Evolutionary conservation across 2,888 invertebrate genomes (phyloP), one percentile per base, ranked within the genome.

Genomic region (Pterobdella sp.): DNA sequence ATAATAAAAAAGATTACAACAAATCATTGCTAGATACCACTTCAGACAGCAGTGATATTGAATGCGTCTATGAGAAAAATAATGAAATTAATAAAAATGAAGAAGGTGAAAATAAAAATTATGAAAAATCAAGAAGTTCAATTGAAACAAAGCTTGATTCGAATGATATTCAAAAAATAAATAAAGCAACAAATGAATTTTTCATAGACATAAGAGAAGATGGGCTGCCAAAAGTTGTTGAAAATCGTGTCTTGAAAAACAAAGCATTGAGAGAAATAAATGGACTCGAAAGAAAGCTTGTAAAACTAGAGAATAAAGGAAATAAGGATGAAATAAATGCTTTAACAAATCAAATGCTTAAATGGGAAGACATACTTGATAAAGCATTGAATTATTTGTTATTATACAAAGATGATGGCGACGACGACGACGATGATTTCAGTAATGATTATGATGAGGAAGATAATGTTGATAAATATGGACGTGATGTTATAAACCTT

Each of bases 311-410:
- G n/a, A 34, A 10, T 36, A 63, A 66, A 1, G 56, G 42, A 49
- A 72, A 68, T 31, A 36, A 37, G 36, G 36, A 18, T 26, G 72
- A 75, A 67, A 68, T 60, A n/a, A 42, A 36, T 18, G 37, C 70
- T 4, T 66, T 76, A 34, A 49, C 70, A 63, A 36, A 36, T 22
- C n/a, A 34, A 18, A 73, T 76, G 3, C 37, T 37, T 1, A 76
- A 71, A 34, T 75, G 75, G 32, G 75, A 76, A 42, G 70, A 72
- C 29, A 31, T 60, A 18, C 73, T 76, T 7, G 75, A 75, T 56
- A 26, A 60, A 18, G 72, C 74, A 18, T 72, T 75, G 68, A 69
- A 76, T 35, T 74, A 76, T 31, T 35, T 73, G 68, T 26, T 75
- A 3, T 37, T 52, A 65, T 74, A 74, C 49, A 72, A 56, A n/a